A percentile compares a stretch with the other conserved stretches of the same genome.
Evolutionary conservation across 2,888 invertebrate genomes (phyloP).

Genomic region (Brachynemurus nebulosus): DNA sequence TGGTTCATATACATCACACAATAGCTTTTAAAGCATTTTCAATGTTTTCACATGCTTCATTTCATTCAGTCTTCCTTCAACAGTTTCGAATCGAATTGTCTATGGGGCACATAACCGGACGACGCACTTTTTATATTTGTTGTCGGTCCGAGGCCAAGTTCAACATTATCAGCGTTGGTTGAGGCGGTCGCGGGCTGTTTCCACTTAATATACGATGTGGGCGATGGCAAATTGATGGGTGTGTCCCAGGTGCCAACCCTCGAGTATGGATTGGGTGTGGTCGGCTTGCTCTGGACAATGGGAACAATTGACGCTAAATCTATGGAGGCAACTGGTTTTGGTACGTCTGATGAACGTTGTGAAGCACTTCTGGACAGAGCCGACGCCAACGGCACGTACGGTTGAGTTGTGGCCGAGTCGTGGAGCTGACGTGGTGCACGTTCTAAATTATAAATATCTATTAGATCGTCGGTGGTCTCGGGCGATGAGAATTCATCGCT

Average conservation of each 20-base stretch:
- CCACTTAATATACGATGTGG: slow-evolving; percentile 5
- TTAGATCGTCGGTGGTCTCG: slow-evolving; percentile 2
- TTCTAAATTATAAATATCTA: slow-evolving; percentile 2
- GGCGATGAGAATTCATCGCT: background rate
- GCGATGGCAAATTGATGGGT: background rate
- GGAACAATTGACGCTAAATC: slow-evolving; percentile 5
- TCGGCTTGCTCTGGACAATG: slow-evolving; percentile 9
- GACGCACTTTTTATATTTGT: too few species aligned
- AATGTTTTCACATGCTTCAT: too few species aligned
- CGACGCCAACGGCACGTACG: background rate
- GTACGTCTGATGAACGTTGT: background rate
- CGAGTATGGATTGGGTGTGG: slow-evolving; percentile 3
- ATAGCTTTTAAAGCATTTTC: too few species aligned
- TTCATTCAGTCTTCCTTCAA: slow-evolving; percentile 26
- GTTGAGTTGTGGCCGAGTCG: background rate
- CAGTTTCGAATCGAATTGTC: slow-evolving; percentile 25
- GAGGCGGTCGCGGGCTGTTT: slow-evolving; percentile 1
- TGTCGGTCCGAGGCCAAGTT: background rate
- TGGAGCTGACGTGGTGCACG: background rate
- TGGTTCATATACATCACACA: too few species aligned
- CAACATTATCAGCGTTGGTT: slow-evolving; percentile 3
- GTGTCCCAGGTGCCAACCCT: slow-evolving; percentile 1
- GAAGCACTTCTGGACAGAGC: background rate
- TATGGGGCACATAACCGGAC: slow-evolving; percentile 25
- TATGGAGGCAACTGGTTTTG: slow-evolving; percentile 1